These are phyloP conservation scores for Guaruba guarouba DNA, from an alignment of 2,113 vertebrate species.

Conservation along the genomic window DNA sequence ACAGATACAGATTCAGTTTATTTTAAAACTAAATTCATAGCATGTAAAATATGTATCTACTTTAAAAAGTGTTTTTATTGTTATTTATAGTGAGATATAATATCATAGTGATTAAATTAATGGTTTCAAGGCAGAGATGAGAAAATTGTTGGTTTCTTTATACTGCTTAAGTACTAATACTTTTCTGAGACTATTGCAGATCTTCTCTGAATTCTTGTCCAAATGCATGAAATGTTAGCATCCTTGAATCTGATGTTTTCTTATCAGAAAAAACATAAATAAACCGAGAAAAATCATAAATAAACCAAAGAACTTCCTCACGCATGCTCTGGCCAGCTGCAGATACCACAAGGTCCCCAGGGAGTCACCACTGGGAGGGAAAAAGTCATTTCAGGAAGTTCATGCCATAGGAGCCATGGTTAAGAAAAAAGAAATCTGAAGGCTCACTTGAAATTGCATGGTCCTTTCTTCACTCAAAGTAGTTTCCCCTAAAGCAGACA, in stretches of 20 bases:
- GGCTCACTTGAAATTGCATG: neutral
- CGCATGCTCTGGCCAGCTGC: neutral
- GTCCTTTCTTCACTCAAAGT: neutral
- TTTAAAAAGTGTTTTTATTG: conserved; percentile 1
- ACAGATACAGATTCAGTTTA: neutral
- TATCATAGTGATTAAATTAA: conserved; percentile 9
- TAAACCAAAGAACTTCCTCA: neutral
- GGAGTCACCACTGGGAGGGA: neutral
- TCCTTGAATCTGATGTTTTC: neutral
- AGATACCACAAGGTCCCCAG: neutral
- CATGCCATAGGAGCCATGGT: neutral
- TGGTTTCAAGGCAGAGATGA: conserved; percentile 14
- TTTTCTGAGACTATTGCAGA: neutral
- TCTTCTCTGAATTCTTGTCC: neutral
- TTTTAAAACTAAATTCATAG: neutral
- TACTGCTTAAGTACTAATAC: neutral
- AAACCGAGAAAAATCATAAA: neutral
- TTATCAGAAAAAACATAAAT: neutral
- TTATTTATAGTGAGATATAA: conserved; percentile 16
- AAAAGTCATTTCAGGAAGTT: neutral
- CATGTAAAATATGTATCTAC: neutral
- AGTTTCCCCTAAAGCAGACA: neutral
- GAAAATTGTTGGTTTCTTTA: conserved; percentile 26
- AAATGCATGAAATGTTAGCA: neutral
- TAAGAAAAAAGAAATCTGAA: neutral